Evolutionary conservation across 2,113 vertebrate species (phyloP).

Genomic region (Polypterus bichir): DNA sequence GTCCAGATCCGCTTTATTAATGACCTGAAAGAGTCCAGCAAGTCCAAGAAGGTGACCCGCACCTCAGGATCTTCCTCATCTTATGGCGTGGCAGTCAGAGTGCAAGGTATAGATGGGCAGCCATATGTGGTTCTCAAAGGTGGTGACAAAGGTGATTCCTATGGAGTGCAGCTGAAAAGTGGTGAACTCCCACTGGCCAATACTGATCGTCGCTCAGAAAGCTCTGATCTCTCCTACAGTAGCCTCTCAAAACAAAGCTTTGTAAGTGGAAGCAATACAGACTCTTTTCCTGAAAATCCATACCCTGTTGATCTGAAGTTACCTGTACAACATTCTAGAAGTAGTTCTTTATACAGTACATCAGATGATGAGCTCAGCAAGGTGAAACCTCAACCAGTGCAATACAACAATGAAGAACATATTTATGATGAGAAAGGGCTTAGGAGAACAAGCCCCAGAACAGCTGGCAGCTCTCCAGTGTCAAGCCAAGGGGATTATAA

Average conservation of each 20-base stretch:
- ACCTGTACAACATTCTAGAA: too few species aligned
- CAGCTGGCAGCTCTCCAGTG: slow-evolving; percentile 11
- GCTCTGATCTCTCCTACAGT: not conserved
- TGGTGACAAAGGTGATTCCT: slow-evolving; percentile 74
- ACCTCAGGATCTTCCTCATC: slow-evolving; percentile 41
- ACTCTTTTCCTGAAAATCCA: too few species aligned
- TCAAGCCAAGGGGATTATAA: slow-evolving; percentile 12
- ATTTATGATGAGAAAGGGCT: slow-evolving; percentile 3
- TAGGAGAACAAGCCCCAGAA: slow-evolving; percentile 20
- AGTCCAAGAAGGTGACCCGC: slow-evolving; percentile 19
- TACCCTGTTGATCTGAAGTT: too few species aligned
- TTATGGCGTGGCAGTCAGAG: slow-evolving; percentile 79
- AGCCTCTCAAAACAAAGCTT: too few species aligned
- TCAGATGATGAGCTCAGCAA: too few species aligned
- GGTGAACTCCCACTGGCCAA: not conserved
- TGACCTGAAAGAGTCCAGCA: slow-evolving; percentile 44
- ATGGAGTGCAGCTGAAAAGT: slow-evolving; percentile 60
- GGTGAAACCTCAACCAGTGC: too few species aligned
- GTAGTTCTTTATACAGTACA: too few species aligned
- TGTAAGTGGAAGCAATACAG: too few species aligned
- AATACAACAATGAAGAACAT: too few species aligned
- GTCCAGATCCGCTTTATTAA: slow-evolving; percentile 90
- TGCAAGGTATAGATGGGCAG: slow-evolving; percentile 84
- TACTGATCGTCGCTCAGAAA: too few species aligned
- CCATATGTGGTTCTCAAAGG: slow-evolving; percentile 88